Evolutionary conservation across 2,888 invertebrate genomes (phyloP), one percentile per base, ranked within the genome.

Genomic region (Netelia melanura): DNA sequence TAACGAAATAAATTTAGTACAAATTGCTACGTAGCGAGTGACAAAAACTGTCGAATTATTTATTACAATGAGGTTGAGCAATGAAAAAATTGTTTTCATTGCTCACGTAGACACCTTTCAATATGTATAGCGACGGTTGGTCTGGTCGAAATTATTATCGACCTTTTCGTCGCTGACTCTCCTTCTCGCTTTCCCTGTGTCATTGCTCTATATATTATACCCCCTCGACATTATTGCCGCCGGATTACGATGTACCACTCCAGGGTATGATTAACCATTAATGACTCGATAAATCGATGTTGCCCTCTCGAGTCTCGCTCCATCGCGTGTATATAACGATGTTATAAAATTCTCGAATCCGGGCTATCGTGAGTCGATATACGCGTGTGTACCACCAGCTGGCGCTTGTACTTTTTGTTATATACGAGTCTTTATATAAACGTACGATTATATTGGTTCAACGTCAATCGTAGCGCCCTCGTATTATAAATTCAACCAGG

Each of bases 241-340:
- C 76, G 72, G 75, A 85, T 85, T 82, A 79, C 75, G 71, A 81
- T 75, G 74, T 64, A 79, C 48, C 44, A 79, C 62, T 81, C 70
- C 62, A 23, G 70, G 75, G 58, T 58, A 81, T 75, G 75, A 85
- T 81, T 81, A 81, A 84, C 84, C 77, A 84, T 81, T 85, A 85
- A 85, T 85, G 82, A 67, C 54, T 80, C 81, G 82, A 76, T 83
- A 83, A 85, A 85, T 85, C 83, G 82, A 85, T 83, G 56, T 48
- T 67, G 14, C 3, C 23, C 58, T 25, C 38, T 44, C 52, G 21
- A 30, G 58, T 25, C 38, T 52, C 77, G 25, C 17, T 56, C n/a
- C 17, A 6, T 43, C 5, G 43, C 21, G 3, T 21, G 25, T 64
- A 17, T 61, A 48, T 52, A 52, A 54, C 10, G 54, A 43, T 17